phyloP scores from a whole-genome alignment of 2,888 invertebrate species.

The Melanargia galathea region DNA sequence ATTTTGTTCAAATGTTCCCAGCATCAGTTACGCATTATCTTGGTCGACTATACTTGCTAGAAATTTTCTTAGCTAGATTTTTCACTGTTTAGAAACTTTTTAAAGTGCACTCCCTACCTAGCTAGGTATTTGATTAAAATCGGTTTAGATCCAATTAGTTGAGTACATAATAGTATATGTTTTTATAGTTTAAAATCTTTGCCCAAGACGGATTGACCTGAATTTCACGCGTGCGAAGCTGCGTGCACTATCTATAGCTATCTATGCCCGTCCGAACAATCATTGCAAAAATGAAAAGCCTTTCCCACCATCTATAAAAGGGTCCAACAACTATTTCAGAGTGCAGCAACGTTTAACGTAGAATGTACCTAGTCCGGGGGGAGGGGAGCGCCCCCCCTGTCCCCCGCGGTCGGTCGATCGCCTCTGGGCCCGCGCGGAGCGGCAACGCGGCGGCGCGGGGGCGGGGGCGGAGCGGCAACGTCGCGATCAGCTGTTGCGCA shows the following conservation, averaged over 20 bases:
- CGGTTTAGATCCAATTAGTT: too few species aligned
- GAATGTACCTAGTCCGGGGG: constrained; percentile 55
- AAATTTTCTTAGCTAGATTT: too few species aligned
- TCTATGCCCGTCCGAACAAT: constrained; percentile 17
- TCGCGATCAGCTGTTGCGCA: constrained; percentile 75
- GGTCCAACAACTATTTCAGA: constrained; percentile 61
- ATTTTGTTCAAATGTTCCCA: too few species aligned
- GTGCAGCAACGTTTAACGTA: constrained; percentile 57
- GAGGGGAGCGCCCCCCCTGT: constrained; percentile 50
- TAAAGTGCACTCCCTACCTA: too few species aligned
- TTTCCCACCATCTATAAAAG: constrained; percentile 44
- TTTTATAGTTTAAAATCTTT: background rate
- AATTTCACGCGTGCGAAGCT: background rate
- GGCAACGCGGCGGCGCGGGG: constrained; percentile 9
- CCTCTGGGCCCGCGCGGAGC: constrained; percentile 54
- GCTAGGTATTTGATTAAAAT: too few species aligned
- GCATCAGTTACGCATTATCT: too few species aligned
- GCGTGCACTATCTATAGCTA: background rate
- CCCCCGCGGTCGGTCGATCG: constrained; percentile 71
- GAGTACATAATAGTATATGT: too few species aligned
- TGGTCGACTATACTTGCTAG: too few species aligned
- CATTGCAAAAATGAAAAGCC: constrained; percentile 39
- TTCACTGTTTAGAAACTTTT: too few species aligned
- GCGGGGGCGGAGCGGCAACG: constrained; percentile 47
- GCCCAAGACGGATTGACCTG: background rate